Evolutionary conservation across 2,797 vertebrate species (phyloP), one percentile per base, ranked within the genome.

Genomic region (Arnoldichthys spilopterus): DNA sequence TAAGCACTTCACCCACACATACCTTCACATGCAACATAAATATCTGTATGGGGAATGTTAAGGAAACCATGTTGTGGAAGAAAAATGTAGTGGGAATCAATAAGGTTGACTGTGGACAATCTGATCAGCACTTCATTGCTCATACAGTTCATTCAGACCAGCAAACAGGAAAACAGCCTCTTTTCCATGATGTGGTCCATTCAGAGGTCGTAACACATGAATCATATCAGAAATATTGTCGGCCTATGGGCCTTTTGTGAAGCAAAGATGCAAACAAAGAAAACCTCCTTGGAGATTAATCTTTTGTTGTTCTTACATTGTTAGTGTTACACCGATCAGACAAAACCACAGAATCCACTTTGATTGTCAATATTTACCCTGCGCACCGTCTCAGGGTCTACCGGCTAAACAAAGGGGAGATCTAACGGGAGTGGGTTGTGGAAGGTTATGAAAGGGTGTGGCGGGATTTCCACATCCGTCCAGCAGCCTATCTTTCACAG

Each of bases 361-460:
- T 72, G 82, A 77, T 49, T 83, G 76, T 70, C 76, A 77, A 78
- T 83, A 83, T 82, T 85, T 83, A 79, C 75, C 58, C 49, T 53
- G 63, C 53, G 54, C 73, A 30, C 34, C 61, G 47, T 78, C 72
- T 76, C 77, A 67, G 59, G 47, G 69, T 69, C 45, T 58, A 40
- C 64, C 71, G 66, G 67, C 71, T 83, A 82, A 83, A 77, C 63
- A 72, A 22, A 54, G 59, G 62, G 76, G 59, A 63, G 64, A 40
- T 70, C 78, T 82, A 54, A 81, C 11, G 26, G 76, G 54, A 78
- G 73, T 74, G 66, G 73, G 63, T 49, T 73, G 28, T 49, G 15
- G 45, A 70, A 24, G 56, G 56, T 53, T 75, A 34, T 49, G 20
- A 54, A 69, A n/a, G 72, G 78, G 78, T 54, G 78, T 75, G 72